These are phyloP conservation scores for Macrobrachium rosenbergii DNA, from an alignment of 1,140 invertebrate species.

Conservation along the genomic window DNA sequence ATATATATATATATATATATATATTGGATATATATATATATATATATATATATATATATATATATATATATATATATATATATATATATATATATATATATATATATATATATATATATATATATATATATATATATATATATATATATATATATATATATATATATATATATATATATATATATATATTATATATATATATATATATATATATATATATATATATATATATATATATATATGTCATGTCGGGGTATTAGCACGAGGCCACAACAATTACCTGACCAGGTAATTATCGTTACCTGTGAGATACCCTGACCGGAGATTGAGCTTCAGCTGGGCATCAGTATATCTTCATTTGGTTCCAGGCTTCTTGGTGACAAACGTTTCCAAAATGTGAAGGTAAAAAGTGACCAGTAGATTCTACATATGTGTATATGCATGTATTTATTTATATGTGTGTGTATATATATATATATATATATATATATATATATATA, in stretches of 20 bases:
- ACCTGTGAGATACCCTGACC: too few relatives aligned
- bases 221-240: slow-evolving; percentile 4
- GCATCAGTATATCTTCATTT: too few relatives aligned
- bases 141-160: slow-evolving; percentile 8
- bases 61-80: slow-evolving; percentile 7
- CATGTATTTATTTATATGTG: background rate
- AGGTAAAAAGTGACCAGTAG: too few relatives aligned
- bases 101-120: slow-evolving; percentile 11
- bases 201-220: slow-evolving; percentile 7
- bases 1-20: slow-evolving; percentile 5
- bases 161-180: slow-evolving; percentile 5
- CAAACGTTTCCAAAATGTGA: too few relatives aligned
- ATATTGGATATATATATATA: slow-evolving; percentile 11
- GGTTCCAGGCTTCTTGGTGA: too few relatives aligned
- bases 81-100: slow-evolving; percentile 5
- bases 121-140: slow-evolving; percentile 11
- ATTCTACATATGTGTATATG: too few relatives aligned
- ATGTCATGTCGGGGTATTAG: background rate
- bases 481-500: slow-evolving; percentile 11
- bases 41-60: slow-evolving; percentile 11
- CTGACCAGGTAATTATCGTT: too few relatives aligned
- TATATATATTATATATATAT: slow-evolving; percentile 11
- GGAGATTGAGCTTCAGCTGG: too few relatives aligned
- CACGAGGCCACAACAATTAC: too few relatives aligned
- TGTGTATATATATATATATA: background rate